Conservation (phyloP, 2,888 invertebrate genomes). For the Trachelus tabidus region DNA sequence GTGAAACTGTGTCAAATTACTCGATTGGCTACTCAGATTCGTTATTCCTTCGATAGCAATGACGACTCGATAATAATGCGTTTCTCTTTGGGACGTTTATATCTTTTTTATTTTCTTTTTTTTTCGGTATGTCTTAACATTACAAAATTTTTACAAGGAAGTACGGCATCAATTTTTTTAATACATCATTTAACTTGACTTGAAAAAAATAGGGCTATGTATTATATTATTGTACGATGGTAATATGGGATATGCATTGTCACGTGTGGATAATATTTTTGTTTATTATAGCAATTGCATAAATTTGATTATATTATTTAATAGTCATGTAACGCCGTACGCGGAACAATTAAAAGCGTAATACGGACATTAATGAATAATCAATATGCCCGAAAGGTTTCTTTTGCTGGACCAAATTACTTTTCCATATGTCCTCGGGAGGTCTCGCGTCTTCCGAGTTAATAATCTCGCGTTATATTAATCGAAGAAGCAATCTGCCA, state of each 20-base stretch:
- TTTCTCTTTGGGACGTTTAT: not conserved
- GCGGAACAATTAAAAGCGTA: not conserved
- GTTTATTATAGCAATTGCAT: too few species aligned
- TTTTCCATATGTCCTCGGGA: slow-evolving; percentile 45
- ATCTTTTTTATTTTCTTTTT: not conserved
- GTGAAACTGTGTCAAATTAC: slow-evolving; percentile 55
- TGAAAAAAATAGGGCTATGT: not conserved
- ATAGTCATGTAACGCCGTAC: not conserved
- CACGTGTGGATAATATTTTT: too few species aligned
- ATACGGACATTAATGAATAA: slow-evolving; percentile 50
- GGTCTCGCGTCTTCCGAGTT: slow-evolving; percentile 51
- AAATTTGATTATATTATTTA: not conserved
- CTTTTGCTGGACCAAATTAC: slow-evolving; percentile 30
- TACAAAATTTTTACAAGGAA: not conserved
- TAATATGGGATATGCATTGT: too few species aligned
- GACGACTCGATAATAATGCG: slow-evolving; percentile 19
- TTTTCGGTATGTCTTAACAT: not conserved
- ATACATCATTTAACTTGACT: not conserved
- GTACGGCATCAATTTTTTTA: not conserved
- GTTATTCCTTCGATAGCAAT: slow-evolving; percentile 3
- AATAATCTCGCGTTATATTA: slow-evolving; percentile 54
- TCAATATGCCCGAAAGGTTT: slow-evolving; percentile 35
- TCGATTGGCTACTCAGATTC: slow-evolving; percentile 20
- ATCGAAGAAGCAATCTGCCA: slow-evolving; percentile 39
- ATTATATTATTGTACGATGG: too few species aligned